Evolutionary conservation across 2,797 vertebrate genomes (phyloP), one percentile per base, ranked within the genome.

Genomic region (Sebastes nivosus): DNA sequence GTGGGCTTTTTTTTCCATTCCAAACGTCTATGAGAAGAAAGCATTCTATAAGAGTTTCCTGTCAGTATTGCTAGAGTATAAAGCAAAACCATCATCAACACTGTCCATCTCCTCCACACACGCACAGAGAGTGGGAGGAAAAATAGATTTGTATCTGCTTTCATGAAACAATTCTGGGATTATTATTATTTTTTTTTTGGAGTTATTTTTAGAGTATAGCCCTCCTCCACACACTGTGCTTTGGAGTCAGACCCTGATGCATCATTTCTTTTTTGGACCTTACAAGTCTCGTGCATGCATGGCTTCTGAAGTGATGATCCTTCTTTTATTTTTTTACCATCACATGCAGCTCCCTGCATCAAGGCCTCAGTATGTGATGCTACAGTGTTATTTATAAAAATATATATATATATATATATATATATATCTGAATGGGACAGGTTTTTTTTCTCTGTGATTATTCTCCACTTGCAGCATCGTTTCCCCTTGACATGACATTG

Each of bases 401-500:
- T 9, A 34, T 9, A 10, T 34, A 34, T 34, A 36, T 34, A 36
- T 36, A 12, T 36, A 5, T 36, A 36, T 5, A 36, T 36, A 13
- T 36, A 38, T 38, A 38, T 38, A 36, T 50, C 9, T 36, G 7
- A 67, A 30, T 30, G 25, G 32, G 29, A 59, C 63, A 74, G 3
- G n/a, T 72, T 38, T 72, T 72, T 72, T 38, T 34, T 29, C 14
- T n/a, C 2, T 22, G 5, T 22, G 24, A 24, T 80, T 46, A 67
- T 75, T 76, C 20, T 72, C 60, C 13, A 54, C 61, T 76, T 59
- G 68, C 64, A 77, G 78, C 69, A 67, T 71, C 34, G 18, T 79
- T 72, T 91, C 90, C 89, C 92, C 89, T 94, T 93, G 87, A 88
- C 46, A 2, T 93, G 92, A 92, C 91, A 92, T 92, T 93, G 88